Conservation (phyloP, 2,888 invertebrate genomes). For the Brachyptera risi region DNA sequence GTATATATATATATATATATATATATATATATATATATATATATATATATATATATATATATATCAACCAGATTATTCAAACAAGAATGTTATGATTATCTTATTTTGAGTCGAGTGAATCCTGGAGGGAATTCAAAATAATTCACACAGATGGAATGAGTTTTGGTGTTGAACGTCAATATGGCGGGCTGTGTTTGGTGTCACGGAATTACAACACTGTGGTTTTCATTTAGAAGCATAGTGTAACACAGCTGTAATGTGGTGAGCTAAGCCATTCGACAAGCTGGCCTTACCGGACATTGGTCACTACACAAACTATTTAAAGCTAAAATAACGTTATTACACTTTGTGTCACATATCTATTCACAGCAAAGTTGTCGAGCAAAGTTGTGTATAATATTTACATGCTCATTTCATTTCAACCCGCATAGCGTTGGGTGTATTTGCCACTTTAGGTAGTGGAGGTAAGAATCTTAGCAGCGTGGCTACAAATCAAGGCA, state of each 20-base stretch:
- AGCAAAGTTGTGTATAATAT: neutral
- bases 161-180: constrained; percentile 8
- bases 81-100: too few species aligned
- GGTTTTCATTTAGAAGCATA: too few species aligned
- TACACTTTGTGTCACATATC: constrained; percentile 5
- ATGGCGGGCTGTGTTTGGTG: neutral
- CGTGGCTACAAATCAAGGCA: constrained; percentile 14
- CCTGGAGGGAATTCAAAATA: too few species aligned
- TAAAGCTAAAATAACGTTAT: constrained; percentile 11
- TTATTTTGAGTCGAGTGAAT: too few species aligned
- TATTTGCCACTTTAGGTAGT: neutral
- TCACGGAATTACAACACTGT: constrained; percentile 4
- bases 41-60: too few species aligned
- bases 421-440: neutral
- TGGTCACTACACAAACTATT: constrained; percentile 9
- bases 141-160: constrained; percentile 4
- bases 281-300: neutral
- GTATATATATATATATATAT: too few species aligned
- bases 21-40: too few species aligned
- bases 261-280: constrained; percentile 3
- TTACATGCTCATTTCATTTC: too few species aligned
- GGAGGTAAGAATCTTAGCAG: neutral
- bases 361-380: neutral
- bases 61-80: too few species aligned
- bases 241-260: neutral